These are phyloP conservation scores for Halictus ligatus DNA, from an alignment of 2,888 invertebrate genomes.

Conservation along the genomic window DNA sequence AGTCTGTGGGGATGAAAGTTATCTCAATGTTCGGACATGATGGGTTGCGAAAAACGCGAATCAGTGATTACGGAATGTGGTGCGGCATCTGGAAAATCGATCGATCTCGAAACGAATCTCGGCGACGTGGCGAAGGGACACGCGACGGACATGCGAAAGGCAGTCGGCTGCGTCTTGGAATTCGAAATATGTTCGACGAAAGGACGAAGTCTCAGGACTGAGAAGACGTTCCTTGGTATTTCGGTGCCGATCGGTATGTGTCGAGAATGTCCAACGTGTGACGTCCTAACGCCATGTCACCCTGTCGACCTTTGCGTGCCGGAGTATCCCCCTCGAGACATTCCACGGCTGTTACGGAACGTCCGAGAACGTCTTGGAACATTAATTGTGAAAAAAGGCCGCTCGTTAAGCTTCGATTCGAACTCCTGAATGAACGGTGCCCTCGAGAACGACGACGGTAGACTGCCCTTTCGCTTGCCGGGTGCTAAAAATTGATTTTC, in stretches of 20 bases:
- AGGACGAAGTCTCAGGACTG: constrained; percentile 47
- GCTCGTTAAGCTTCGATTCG: constrained; percentile 54
- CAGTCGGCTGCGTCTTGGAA: constrained; percentile 75
- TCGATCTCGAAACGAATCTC: constrained; percentile 46
- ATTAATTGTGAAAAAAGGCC: constrained; percentile 55
- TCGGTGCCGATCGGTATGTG: constrained; percentile 80
- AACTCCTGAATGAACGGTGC: constrained; percentile 32
- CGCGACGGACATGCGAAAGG: constrained; percentile 32
- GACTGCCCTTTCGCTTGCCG: not conserved
- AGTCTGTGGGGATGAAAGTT: not conserved
- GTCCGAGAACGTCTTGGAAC: constrained; percentile 48
- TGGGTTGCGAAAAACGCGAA: not conserved
- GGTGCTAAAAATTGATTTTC: not conserved
- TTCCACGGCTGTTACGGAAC: constrained; percentile 55
- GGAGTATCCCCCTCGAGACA: constrained; percentile 69
- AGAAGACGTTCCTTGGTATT: constrained; percentile 74
- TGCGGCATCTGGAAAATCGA: not conserved
- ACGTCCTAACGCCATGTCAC: constrained; percentile 81
- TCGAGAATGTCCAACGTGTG: constrained; percentile 82
- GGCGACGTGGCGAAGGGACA: constrained; percentile 11
- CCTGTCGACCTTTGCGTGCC: constrained; percentile 72
- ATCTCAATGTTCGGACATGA: not conserved
- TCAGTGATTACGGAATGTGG: not conserved
- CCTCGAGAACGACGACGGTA: constrained; percentile 15
- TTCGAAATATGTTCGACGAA: constrained; percentile 72